Conservation (phyloP, 2,888 invertebrate species). For the Timema podura region DNA sequence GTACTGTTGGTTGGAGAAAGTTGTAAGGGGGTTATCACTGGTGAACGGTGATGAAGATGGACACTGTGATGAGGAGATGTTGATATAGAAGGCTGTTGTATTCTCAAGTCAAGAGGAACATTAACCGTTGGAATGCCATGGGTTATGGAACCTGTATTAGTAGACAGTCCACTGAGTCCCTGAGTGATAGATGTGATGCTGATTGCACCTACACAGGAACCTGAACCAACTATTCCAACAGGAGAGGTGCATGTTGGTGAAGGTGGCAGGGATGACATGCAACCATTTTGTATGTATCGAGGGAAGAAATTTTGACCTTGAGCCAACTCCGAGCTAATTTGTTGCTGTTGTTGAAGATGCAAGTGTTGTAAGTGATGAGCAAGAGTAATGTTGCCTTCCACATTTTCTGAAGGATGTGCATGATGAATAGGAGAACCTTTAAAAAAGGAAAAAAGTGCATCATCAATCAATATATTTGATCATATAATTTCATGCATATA, state of each 20-base stretch:
- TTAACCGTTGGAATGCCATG: slow-evolving; percentile 58
- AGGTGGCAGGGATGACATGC: slow-evolving; percentile 11
- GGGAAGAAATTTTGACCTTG: slow-evolving; percentile 17
- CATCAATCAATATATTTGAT: too few species aligned
- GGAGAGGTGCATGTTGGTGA: slow-evolving; percentile 17
- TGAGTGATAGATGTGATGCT: slow-evolving; percentile 55
- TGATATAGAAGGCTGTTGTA: slow-evolving; percentile 23
- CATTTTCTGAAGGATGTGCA: slow-evolving; percentile 36
- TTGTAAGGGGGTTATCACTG: slow-evolving; percentile 48
- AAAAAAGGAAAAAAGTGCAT: slow-evolving; percentile 25
- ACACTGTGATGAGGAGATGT: slow-evolving; percentile 19
- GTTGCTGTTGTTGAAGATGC: slow-evolving; percentile 40
- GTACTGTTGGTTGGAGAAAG: slow-evolving; percentile 49
- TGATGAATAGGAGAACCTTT: slow-evolving; percentile 62
- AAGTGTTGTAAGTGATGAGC: slow-evolving; percentile 46
- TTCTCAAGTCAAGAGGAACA: slow-evolving; percentile 42
- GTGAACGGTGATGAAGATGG: slow-evolving; percentile 43
- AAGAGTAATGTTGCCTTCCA: slow-evolving; percentile 48
- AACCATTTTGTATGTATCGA: too few species aligned
- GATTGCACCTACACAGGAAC: slow-evolving; percentile 27
- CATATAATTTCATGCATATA: too few species aligned
- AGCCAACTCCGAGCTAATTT: slow-evolving; percentile 12
- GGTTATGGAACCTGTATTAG: slow-evolving; percentile 65
- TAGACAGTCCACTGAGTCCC: slow-evolving; percentile 70
- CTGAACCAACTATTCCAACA: background rate